Evolutionary conservation across 2,113 vertebrate genomes (phyloP).

Genomic region (Sardina pilchardus): DNA sequence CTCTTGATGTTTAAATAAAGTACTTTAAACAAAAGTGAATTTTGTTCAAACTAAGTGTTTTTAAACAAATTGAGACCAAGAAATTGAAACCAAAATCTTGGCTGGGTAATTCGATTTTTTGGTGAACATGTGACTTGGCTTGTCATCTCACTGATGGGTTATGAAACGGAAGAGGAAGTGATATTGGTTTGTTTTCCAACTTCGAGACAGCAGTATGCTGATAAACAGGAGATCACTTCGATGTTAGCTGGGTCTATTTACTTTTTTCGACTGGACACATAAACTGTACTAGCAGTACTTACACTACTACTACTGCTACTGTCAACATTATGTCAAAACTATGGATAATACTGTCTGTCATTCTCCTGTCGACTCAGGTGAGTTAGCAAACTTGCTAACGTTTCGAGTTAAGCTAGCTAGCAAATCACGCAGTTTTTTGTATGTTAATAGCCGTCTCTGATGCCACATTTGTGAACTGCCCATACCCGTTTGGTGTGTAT

Average conservation of each 20-base stretch:
- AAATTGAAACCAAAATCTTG: too few relatives aligned
- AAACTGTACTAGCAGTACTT: neutral
- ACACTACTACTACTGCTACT: neutral
- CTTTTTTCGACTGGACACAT: neutral
- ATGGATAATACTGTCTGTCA: conserved; percentile 41
- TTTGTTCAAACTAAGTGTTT: neutral
- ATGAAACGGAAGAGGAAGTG: conserved; percentile 38
- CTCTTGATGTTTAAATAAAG: neutral
- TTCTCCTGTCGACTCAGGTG: conserved; percentile 57
- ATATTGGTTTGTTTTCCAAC: neutral
- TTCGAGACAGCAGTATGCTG: neutral
- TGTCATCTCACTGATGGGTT: neutral
- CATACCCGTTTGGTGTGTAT: neutral
- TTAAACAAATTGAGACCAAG: too few relatives aligned
- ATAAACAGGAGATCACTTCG: neutral
- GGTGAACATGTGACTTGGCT: neutral
- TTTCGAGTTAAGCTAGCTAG: neutral
- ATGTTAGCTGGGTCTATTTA: neutral
- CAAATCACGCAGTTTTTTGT: neutral
- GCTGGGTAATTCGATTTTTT: neutral
- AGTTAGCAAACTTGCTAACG: conserved; percentile 28
- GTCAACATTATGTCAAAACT: conserved; percentile 51
- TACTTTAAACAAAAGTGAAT: neutral
- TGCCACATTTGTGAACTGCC: neutral
- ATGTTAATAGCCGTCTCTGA: neutral